These are phyloP conservation scores for Cephus runcator DNA, from an alignment of 2,888 invertebrate genomes.

Conservation along the genomic window DNA sequence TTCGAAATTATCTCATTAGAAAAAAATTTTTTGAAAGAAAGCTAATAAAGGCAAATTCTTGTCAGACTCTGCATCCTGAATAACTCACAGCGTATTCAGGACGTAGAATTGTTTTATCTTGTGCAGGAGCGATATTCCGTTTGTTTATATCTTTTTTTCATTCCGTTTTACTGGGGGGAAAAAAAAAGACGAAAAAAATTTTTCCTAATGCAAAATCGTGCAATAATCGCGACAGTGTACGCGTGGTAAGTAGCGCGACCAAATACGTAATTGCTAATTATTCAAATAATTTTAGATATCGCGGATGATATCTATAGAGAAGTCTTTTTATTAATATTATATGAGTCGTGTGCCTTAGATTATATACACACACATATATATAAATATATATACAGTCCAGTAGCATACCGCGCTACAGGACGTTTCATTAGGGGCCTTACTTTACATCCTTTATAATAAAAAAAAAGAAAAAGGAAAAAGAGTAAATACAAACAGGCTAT, in stretches of 20 bases:
- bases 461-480: background rate
- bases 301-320: background rate
- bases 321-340: background rate
- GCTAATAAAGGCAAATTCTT: no score
- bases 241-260: background rate
- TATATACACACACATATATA: conserved; percentile 12
- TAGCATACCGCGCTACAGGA: background rate
- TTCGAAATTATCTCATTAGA: no score
- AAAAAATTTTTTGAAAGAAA: no score
- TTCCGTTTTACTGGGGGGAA: background rate
- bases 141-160: conserved; percentile 5
- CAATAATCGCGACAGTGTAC: background rate
- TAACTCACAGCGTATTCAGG: background rate
- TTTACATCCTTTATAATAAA: background rate
- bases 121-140: background rate
- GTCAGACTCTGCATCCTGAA: background rate
- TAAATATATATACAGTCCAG: conserved; percentile 22
- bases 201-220: background rate
- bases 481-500: background rate
- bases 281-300: conserved; percentile 3
- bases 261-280: background rate
- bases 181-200: background rate
- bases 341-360: background rate
- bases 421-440: background rate
- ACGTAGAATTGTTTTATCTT: background rate